Percentiles rank a stretch among this genome's conserved stretches.
phyloP scores from a whole-genome alignment of 2,797 vertebrate species.

The Anabacerthia variegaticeps region DNA sequence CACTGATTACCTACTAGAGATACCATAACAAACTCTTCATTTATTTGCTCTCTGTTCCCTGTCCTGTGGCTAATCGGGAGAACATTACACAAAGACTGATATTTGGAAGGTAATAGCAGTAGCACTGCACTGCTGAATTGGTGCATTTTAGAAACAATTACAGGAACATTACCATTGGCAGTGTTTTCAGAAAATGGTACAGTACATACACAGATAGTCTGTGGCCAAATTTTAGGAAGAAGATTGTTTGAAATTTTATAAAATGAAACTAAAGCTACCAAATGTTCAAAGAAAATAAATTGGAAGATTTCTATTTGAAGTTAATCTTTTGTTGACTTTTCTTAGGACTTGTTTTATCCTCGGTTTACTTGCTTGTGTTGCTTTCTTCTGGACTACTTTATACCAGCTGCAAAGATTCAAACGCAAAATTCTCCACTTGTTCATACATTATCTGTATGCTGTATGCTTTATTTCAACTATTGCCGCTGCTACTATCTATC shows the following conservation, averaged over 20 bases:
- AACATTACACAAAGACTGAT: not conserved
- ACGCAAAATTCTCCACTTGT: not conserved
- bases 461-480: not conserved
- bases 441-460: not conserved
- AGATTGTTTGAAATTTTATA: not conserved
- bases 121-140: not conserved
- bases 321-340: not conserved
- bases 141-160: not conserved
- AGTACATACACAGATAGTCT: not conserved
- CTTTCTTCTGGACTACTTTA: not conserved
- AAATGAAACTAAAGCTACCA: not conserved
- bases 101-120: not conserved
- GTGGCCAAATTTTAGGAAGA: not conserved
- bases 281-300: not conserved
- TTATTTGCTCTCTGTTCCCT: not conserved
- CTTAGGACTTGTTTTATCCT: not conserved
- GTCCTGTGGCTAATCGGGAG: not conserved
- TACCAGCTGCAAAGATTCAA: not conserved
- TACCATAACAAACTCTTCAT: not conserved
- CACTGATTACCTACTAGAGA: not conserved
- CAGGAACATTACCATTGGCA: not conserved
- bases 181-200: not conserved
- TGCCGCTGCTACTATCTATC: not conserved
- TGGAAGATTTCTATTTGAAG: not conserved
- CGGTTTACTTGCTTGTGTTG: not conserved